Evolutionary conservation across 2,888 invertebrate species (phyloP), one percentile per base, ranked within the genome.

Genomic region (Leptothorax acervorum): DNA sequence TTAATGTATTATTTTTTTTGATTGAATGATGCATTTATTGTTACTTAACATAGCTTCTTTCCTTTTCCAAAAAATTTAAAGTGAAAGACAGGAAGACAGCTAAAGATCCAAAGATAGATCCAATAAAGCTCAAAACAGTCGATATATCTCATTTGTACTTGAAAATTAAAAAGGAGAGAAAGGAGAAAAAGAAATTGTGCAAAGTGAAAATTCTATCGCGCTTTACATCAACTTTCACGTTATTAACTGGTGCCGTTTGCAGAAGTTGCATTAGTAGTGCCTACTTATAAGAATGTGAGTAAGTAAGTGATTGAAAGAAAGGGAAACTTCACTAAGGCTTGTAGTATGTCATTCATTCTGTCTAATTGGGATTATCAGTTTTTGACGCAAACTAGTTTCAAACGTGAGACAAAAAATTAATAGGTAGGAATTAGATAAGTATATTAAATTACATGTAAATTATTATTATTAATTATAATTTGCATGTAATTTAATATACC

Each of bases 121-220:
- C 11, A 31, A 18, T 51, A 28, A 73, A 23, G 6, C 4, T 55
- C 12, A 74, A 31, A 45, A 68, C 6, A n/a, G 42, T 18, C 35
- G 31, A 53, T n/a, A 23, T 18, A 45, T n/a, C n/a, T 71, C 57
- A 42, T 42, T 55, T 35, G 15, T 39, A 76, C 62, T 51, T 51
- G 55, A 82, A 79, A 83, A 71, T 11, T 28, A 35, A 28, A 55
- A 53, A n/a, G n/a, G 0, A 23, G 12, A 11, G n/a, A 39, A 4
- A 31, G 18, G n/a, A 45, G 8, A 15, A 28, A 42, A 65, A 28
- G 28, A 28, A 35, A 66, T 63, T 53, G 23, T 53, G 23, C 35
- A 75, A 89, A 89, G 90, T 89, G 90, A 90, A 91, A 91, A 90
- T 86, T 87, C 89, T 86, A 83, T 73, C 42, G 55, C 35, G 53